phyloP scores from a whole-genome alignment of 1,140 invertebrate species.

The Brachionus manjavacas region DNA sequence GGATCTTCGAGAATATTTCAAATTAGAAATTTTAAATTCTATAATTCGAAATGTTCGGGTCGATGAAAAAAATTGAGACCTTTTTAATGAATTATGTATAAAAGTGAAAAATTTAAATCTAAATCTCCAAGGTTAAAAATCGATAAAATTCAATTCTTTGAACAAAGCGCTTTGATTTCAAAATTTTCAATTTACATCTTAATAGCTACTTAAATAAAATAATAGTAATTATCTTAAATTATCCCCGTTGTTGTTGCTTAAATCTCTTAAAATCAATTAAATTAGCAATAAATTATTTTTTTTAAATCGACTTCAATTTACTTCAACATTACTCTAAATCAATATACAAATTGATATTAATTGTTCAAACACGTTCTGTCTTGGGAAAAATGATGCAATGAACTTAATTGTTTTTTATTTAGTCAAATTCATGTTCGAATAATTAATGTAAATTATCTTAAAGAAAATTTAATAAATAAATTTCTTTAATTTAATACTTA shows the following conservation, averaged over 20 bases:
- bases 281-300: conserved; percentile 5
- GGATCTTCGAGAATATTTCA: not conserved
- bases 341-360: not conserved
- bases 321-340: not conserved
- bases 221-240: not conserved
- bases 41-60: not conserved
- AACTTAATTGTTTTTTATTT: not conserved
- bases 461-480: not conserved
- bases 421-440: not conserved
- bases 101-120: not conserved
- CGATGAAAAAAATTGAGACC: not conserved
- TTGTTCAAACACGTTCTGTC: not conserved
- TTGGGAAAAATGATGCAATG: not conserved
- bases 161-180: not conserved
- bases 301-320: not conserved
- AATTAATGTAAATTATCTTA: not conserved
- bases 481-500: not conserved
- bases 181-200: conserved; percentile 20
- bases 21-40: not conserved
- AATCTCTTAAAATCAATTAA: conserved; percentile 17
- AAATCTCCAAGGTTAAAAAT: not conserved
- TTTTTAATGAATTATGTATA: not conserved
- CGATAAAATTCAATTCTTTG: not conserved
- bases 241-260: not conserved
- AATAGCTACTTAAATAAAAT: not conserved